Evolutionary conservation across 2,797 vertebrate genomes (phyloP), one percentile per base, ranked within the genome.

Genomic region (Cryptoprocta ferox): DNA sequence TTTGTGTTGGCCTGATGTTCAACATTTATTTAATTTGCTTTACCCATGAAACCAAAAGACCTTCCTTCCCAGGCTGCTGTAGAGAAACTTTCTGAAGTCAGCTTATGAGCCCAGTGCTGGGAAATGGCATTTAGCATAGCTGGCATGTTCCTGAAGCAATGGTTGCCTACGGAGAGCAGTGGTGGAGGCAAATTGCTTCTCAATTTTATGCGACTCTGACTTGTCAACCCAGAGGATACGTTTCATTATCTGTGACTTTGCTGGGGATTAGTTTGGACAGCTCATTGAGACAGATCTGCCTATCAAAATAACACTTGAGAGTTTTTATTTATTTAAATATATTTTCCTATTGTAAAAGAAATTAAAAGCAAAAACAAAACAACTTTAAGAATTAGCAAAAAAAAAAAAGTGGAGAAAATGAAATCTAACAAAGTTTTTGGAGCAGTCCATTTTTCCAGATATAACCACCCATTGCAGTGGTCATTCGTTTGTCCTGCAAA

Each of bases 181-280:
- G 56, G 37, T 37, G 14, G 56, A 87, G 84, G 61, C 61, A 96
- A 96, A 96, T 91, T 91, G 48, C n/a, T 90, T 94, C 86, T 96
- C 84, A 73, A 1, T 97, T 96, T 86, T 94, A 79, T 92, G 86
- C 24, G 6, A 75, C 1, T 3, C 88, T 96, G 91, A 84, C 48
- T 94, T 14, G 8, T 76, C 61, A 48, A 81, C 87, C 39, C 89
- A 71, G 75, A 96, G 73, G 70, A 59, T 32, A 42, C 75, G 19
- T 97, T 97, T 96, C 73, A 91, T 97, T 95, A 86, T 78, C 6
- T 81, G 39, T 71, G 85, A 81, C 70, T 97, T 83, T 78, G 42
- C 5, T 84, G 70, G 15, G 78, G 78, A 91, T 96, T 96, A 45
- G 11, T 76, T 50, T 85, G 45, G n/a, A 50, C 32, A 81, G 82